Evolutionary conservation across 2,113 vertebrate species (phyloP), one percentile per base, ranked within the genome.

Genomic region (Rhea pennata): DNA sequence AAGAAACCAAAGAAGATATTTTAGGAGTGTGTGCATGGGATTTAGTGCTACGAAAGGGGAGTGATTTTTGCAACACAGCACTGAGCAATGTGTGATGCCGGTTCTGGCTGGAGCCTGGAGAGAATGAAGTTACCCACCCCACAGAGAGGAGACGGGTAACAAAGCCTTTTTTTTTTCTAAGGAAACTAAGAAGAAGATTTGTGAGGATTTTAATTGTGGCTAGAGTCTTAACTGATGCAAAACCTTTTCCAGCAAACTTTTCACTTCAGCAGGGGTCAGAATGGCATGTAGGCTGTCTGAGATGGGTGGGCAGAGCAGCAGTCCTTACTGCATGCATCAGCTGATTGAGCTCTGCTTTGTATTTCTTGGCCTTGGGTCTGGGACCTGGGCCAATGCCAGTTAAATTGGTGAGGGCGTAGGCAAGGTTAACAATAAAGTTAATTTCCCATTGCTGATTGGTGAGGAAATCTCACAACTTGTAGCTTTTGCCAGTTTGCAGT

Each of bases 21-120:
- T 95, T 96, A 80, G 87, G 92, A 95, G 75, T 13, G 13, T 64
- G 84, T 93, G 59, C 87, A 95, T 80, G 87, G 67, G 94, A 83
- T 94, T 95, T 95, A 93, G 89, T 87, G 92, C 87, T 74, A 78
- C 1, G 1, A 91, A 50, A 42, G 46, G 78, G 78, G 72, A 92
- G 80, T 93, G 77, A 48, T 95, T 95, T 96, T 93, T 94, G 74
- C 89, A 92, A 67, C 79, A 94, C 72, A 61, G 26, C 87, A 53
- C 84, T 91, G 94, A 91, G 82, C 64, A 82, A 77, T 61, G 59
- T 29, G n/a, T 94, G 80, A 84, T 93, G 82, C 84, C 87, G 78
- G 64, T 95, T 95, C 91, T 94, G 94, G 96, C 87, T 95, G 91
- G 96, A 96, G 84, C 74, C 66, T 92, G 88, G 59, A 83, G 91